A percentile compares a stretch with the other conserved stretches of the same genome.
Evolutionary conservation across 1,140 invertebrate species (phyloP).

Genomic region (Metopolophium dirhodum): DNA sequence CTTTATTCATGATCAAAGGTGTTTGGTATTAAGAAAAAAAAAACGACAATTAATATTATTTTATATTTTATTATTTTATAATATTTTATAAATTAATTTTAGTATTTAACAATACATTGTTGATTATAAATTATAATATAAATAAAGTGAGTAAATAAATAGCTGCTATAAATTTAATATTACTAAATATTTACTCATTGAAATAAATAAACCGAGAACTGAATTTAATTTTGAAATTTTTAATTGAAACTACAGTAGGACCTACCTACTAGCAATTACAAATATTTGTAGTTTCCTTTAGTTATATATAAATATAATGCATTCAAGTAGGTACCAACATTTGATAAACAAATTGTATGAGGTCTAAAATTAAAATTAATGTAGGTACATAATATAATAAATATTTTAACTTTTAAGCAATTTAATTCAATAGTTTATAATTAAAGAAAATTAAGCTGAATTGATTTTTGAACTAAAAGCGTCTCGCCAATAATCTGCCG

Average conservation of each 20-base stretch:
- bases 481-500: slow-evolving; percentile 59
- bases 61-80: too few relatives aligned
- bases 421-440: not conserved
- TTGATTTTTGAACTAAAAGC: slow-evolving; percentile 59
- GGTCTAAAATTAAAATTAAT: not conserved
- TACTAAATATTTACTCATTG: too few relatives aligned
- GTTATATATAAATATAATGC: not conserved
- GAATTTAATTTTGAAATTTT: not conserved
- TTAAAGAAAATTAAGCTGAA: not conserved
- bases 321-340: not conserved
- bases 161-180: too few relatives aligned
- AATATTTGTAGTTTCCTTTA: not conserved
- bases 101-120: not conserved
- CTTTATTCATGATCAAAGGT: too few relatives aligned
- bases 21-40: too few relatives aligned
- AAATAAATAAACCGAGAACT: not conserved
- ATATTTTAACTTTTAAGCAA: not conserved
- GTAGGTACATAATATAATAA: not conserved
- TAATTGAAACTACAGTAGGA: not conserved
- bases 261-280: not conserved
- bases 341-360: not conserved
- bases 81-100: not conserved
- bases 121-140: not conserved
- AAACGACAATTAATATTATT: too few relatives aligned
- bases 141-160: not conserved